phyloP scores from a whole-genome alignment of 2,888 invertebrate species.

The Schizaphis graminum region DNA sequence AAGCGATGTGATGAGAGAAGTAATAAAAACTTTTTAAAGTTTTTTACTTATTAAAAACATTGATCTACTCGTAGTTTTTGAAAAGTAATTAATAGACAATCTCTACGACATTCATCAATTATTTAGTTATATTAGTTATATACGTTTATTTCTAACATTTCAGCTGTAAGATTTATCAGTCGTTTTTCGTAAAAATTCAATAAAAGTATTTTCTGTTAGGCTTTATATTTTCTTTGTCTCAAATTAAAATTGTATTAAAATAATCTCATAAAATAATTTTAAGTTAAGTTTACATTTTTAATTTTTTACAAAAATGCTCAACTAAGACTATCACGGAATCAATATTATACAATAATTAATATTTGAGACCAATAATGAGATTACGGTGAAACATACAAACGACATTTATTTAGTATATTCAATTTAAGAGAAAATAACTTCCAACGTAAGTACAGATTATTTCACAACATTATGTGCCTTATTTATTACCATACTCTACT shows the following conservation, averaged over 20 bases:
- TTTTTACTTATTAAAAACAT: slow-evolving; percentile 26
- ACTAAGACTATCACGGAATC: background rate
- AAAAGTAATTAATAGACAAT: background rate
- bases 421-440: background rate
- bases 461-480: too few species aligned
- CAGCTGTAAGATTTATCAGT: background rate
- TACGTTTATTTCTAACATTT: background rate
- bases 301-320: background rate
- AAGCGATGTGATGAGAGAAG: background rate
- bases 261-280: background rate
- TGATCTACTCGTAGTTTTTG: background rate
- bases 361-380: background rate
- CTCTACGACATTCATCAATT: background rate
- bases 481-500: background rate
- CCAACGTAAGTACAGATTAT: too few species aligned
- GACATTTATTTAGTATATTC: background rate
- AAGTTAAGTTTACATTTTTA: background rate
- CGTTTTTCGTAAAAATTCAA: background rate
- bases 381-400: background rate
- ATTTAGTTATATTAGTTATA: background rate
- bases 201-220: background rate
- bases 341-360: background rate
- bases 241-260: background rate
- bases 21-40: slow-evolving; percentile 20
- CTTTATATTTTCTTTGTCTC: background rate